Evolutionary conservation across 1,140 invertebrate genomes (phyloP), one percentile per base, ranked within the genome.

Genomic region (Leucophenga varia): DNA sequence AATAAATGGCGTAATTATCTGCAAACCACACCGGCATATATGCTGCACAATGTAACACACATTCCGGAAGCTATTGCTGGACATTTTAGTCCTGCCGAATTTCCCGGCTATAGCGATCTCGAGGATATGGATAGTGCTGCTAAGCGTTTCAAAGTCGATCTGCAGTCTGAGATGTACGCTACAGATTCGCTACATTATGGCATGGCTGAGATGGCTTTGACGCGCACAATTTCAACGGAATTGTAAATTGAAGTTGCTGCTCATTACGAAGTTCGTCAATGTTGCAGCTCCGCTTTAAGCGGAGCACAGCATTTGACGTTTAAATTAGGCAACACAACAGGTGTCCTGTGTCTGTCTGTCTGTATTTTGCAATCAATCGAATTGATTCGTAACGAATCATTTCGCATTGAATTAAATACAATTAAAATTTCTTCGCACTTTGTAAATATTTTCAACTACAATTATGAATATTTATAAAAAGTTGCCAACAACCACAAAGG

Each of bases 1-100:
- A 55, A 70, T 37, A 72, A 70, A 30, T 73, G 70, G 70, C 44
- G 63, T 5, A 49, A 61, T 20, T 70, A 70, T 44, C 18, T 73
- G 31, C 69, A 73, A 46, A 58, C 43, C 10, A 67, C 65, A 0
- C 70, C 70, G 0, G 54, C 52, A 1, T 70, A 72, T 44, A 55
- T 67, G 60, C 49, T 68, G 19, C 57, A 70, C 51, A 68, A 73
- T 46, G 58, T 73, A 10, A 73, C 49, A 19, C 54, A 61, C 31
- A 70, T 72, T 19, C 70, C 70, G 5, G 70, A 73, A 57, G 70
- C 70, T 0, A 65, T 73, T 9, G 70, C 70, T 2, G 70, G 70
- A 0, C 70, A 64, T 20, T 73, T 73, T 20, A 59, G 65, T 32
- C 70, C 70, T 14, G 42, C 13, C 14, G 53, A 54, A 21, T 72